phyloP scores from a whole-genome alignment of 1,140 invertebrate genomes.

The Saccostrea glomerata region DNA sequence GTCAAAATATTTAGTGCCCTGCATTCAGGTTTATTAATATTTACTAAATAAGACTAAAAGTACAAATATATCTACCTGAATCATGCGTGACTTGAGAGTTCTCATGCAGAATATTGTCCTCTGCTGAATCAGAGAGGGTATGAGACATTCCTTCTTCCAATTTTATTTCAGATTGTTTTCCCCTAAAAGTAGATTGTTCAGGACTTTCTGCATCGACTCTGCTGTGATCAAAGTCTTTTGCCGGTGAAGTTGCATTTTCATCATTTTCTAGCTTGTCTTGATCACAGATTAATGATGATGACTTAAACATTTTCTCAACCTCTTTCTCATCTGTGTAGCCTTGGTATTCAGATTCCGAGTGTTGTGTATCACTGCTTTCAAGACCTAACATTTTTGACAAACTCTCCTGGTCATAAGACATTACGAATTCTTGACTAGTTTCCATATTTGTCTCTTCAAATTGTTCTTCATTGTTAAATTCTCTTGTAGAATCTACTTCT shows the following conservation, averaged over 20 bases:
- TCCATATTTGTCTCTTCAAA: background rate
- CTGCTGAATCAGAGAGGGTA: background rate
- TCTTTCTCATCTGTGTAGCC: background rate
- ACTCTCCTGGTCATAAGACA: constrained; percentile 74
- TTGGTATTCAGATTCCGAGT: background rate
- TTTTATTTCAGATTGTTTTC: no score
- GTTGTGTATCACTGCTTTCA: background rate
- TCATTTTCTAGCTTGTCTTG: no score
- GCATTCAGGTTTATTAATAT: background rate
- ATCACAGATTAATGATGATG: no score
- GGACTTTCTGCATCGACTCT: no score
- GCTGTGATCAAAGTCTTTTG: no score
- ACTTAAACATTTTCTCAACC: no score
- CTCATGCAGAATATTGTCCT: constrained; percentile 25
- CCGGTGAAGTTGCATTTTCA: no score
- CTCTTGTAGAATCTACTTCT: background rate
- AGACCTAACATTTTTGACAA: constrained; percentile 57
- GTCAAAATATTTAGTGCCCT: background rate
- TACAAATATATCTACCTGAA: constrained; percentile 39
- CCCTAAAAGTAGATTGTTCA: no score
- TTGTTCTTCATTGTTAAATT: background rate
- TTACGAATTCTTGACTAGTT: constrained; percentile 60
- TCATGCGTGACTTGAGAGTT: constrained; percentile 32
- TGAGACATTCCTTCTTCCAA: background rate
- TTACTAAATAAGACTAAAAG: background rate